Percentiles rank a stretch among this genome's conserved stretches.
phyloP scores from a whole-genome alignment of 2,113 vertebrate genomes.

The Cyanistes caeruleus region DNA sequence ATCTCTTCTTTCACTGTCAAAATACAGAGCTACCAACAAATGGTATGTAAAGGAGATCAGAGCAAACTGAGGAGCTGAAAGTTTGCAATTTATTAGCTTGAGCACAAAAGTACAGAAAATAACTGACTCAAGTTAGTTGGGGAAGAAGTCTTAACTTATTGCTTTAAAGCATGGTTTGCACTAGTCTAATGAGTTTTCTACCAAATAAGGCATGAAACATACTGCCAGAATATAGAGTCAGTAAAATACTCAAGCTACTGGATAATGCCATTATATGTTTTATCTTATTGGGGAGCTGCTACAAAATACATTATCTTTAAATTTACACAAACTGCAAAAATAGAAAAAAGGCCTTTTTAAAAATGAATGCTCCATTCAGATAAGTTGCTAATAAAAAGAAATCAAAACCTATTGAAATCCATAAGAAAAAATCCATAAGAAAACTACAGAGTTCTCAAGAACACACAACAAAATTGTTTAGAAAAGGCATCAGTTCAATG shows the following conservation, averaged over 20 bases:
- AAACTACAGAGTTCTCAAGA: neutral
- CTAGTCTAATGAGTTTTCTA: slow-evolving; percentile 76
- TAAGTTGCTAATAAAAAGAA: slow-evolving; percentile 27
- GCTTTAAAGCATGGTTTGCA: slow-evolving; percentile 67
- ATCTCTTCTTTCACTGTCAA: slow-evolving; percentile 51
- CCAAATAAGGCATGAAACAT: slow-evolving; percentile 78
- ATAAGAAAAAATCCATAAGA: slow-evolving; percentile 18
- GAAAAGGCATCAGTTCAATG: neutral
- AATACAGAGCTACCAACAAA: slow-evolving; percentile 57
- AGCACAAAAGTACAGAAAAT: slow-evolving; percentile 69
- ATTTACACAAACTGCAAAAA: slow-evolving; percentile 34
- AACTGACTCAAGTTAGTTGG: slow-evolving; percentile 61
- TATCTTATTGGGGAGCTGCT: slow-evolving; percentile 61
- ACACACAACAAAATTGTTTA: neutral
- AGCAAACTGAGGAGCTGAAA: slow-evolving; percentile 55
- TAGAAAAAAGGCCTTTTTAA: neutral
- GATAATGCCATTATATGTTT: slow-evolving; percentile 74
- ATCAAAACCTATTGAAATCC: slow-evolving; percentile 1
- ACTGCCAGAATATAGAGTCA: slow-evolving; percentile 72
- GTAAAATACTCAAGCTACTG: slow-evolving; percentile 73
- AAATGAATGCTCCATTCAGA: neutral
- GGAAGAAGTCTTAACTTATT: slow-evolving; percentile 69
- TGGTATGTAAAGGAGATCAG: slow-evolving; percentile 63
- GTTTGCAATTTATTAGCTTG: slow-evolving; percentile 70
- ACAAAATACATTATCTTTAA: slow-evolving; percentile 66